Conservation (phyloP, 2,888 invertebrate species). For the Idaea straminata region DNA sequence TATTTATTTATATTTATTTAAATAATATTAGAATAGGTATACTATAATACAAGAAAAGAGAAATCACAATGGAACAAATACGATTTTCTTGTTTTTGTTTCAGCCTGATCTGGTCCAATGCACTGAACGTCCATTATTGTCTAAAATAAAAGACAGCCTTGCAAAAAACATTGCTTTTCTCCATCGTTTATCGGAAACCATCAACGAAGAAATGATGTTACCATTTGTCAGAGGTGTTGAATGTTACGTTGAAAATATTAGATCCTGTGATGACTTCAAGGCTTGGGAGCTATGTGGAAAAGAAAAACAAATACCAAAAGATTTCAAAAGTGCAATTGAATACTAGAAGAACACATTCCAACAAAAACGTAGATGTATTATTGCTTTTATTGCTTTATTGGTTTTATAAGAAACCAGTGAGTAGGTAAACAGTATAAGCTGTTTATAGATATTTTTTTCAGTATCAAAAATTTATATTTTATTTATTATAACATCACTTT, state of each 20-base stretch:
- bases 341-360: slow-evolving; percentile 62
- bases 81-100: slow-evolving; percentile 19
- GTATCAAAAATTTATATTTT: slow-evolving; percentile 2
- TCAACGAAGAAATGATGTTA: slow-evolving; percentile 68
- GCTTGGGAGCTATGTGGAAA: slow-evolving; percentile 73
- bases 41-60: too few species aligned
- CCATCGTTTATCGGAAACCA: slow-evolving; percentile 67
- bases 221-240: slow-evolving; percentile 71
- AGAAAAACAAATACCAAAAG: slow-evolving; percentile 66
- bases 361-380: slow-evolving; percentile 30
- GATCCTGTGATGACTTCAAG: slow-evolving; percentile 70
- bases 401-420: slow-evolving; percentile 8
- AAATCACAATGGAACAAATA: too few species aligned
- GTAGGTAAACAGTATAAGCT: slow-evolving; percentile 18
- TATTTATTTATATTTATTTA: too few species aligned
- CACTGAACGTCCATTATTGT: slow-evolving; percentile 64
- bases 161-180: slow-evolving; percentile 69
- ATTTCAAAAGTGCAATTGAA: slow-evolving; percentile 71
- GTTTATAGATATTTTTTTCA: slow-evolving; percentile 8
- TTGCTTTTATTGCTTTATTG: slow-evolving; percentile 9
- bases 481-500: neutral
- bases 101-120: slow-evolving; percentile 71
- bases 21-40: too few species aligned
- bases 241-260: slow-evolving; percentile 65
- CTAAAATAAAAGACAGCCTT: slow-evolving; percentile 63